Evolutionary conservation across 37 sponge, comb jelly and placozoan genomes (phyloP), one percentile per base, ranked within the genome.

Genomic region (Ephydatia muelleri): DNA sequence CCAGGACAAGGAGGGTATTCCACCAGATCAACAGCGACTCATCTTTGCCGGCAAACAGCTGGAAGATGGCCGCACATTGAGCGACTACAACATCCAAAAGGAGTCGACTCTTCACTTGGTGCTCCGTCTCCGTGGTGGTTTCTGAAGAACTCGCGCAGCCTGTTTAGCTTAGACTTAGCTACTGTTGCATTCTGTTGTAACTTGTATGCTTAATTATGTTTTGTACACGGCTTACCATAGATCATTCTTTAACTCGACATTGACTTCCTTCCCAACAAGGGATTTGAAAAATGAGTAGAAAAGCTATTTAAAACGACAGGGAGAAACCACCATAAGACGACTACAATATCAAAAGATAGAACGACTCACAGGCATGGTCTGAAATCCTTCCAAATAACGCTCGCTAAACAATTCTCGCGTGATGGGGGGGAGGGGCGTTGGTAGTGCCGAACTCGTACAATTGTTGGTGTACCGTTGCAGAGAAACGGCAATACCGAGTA

Each of bases 201-300:
- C 49, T 35, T 23, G n/a, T 32, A 73, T 2, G 31, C 73, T 68
- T 72, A 73, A 2, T 26, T 6, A 5, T 36, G 75, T 31, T 32
- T n/a, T 66, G 80, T 67, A 67, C 22, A 43, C 43, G 6, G 43
- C 92, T 21, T 70, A 95, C 96, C 88, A 82, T 21, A 99, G 81
- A 64, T 99, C 97, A 85, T 99, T 99, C 79, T 99, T 99, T 31
- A 99, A 81, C 77, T 99, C 99, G 8, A 99, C 92, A 49, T 92
- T 94, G 28, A 99, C 97, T 79, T 98, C 99, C 75, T 98, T 98
- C 2, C 99, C 97, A 14, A 98, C 97, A 23, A 98, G 91, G 0
- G 99, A 96, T 73, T 98, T 98, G 89, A 98, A 98, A 80, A 98
- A 98, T 2, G 99, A 96, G 77, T 95, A 96, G 72, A 98, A 98